Percentiles rank a stretch among this genome's conserved stretches.
Evolutionary conservation across 2,113 vertebrate species (phyloP).

Genomic region (Pyxicephalus adspersus): DNA sequence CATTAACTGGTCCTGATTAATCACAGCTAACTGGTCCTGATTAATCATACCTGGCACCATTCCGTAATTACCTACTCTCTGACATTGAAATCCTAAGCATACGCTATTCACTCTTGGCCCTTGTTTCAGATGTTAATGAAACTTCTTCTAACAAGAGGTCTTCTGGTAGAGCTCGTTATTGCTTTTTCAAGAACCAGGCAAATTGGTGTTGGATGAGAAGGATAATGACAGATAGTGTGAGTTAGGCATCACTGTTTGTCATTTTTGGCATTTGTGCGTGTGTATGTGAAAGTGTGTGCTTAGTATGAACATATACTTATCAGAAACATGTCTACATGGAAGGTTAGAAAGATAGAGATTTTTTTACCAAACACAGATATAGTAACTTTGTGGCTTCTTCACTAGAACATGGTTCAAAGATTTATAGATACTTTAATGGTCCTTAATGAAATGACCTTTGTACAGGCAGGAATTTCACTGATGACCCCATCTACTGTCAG

Average conservation of each 20-base stretch:
- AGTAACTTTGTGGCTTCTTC: too few species aligned
- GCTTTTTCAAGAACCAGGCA: not conserved
- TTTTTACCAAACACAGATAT: not conserved
- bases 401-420: too few species aligned
- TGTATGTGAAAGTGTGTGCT: not conserved
- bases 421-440: too few species aligned
- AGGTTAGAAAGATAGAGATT: not conserved
- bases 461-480: too few species aligned
- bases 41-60: conserved; percentile 38
- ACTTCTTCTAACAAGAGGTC: conserved; percentile 37
- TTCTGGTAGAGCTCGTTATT: conserved; percentile 36
- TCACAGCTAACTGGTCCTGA: conserved; percentile 21
- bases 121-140: conserved; percentile 28
- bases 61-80: conserved; percentile 31
- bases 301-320: not conserved
- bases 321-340: not conserved
- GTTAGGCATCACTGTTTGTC: not conserved
- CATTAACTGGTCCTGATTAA: too few species aligned
- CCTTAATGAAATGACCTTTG: too few species aligned
- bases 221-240: not conserved
- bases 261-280: not conserved
- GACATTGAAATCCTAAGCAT: not conserved
- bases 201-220: not conserved
- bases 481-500: too few species aligned
- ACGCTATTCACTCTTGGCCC: not conserved